phyloP scores from a whole-genome alignment of 2,113 vertebrate species.

The Callionymus lyra region DNA sequence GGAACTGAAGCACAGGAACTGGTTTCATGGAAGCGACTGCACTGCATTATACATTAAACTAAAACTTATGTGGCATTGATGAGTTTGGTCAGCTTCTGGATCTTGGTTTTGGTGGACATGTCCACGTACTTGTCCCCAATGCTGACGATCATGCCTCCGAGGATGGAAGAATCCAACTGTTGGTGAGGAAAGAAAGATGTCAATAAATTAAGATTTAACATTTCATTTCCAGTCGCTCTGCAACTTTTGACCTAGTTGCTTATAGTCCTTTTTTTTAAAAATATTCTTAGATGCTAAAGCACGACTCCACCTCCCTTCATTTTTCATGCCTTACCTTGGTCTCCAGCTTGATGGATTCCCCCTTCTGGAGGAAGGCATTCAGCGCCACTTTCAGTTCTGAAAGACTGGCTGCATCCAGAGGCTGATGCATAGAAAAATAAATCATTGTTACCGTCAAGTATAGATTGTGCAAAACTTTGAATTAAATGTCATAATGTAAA shows the following conservation, averaged over 20 bases:
- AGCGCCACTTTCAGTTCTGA: conserved; percentile 79
- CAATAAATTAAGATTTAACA: background rate
- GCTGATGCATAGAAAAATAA: conserved; percentile 59
- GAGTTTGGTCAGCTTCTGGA: conserved; percentile 83
- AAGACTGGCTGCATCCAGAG: conserved; percentile 77
- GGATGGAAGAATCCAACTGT: conserved; percentile 79
- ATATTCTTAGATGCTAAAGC: too few species aligned
- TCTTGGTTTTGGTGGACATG: conserved; percentile 92
- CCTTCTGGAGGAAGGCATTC: conserved; percentile 80
- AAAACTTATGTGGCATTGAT: conserved; percentile 73
- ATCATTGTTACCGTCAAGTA: conserved; percentile 1
- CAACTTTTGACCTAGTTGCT: too few species aligned
- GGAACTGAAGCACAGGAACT: conserved; percentile 44
- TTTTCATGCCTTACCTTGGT: conserved; percentile 88
- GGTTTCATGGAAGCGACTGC: conserved; percentile 36
- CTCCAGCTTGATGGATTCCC: conserved; percentile 81
- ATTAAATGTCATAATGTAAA: too few species aligned
- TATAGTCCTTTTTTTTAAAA: too few species aligned
- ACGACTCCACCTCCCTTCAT: too few species aligned
- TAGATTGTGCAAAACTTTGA: background rate
- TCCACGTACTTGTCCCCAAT: conserved; percentile 92
- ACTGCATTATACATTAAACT: conserved; percentile 38
- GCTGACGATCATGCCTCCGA: conserved; percentile 94
- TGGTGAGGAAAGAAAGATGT: conserved; percentile 7
- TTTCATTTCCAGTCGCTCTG: too few species aligned